A percentile compares a stretch with the other conserved stretches of the same genome.
Evolutionary conservation across 2,888 invertebrate species (phyloP).

Genomic region (Linyphia triangularis): DNA sequence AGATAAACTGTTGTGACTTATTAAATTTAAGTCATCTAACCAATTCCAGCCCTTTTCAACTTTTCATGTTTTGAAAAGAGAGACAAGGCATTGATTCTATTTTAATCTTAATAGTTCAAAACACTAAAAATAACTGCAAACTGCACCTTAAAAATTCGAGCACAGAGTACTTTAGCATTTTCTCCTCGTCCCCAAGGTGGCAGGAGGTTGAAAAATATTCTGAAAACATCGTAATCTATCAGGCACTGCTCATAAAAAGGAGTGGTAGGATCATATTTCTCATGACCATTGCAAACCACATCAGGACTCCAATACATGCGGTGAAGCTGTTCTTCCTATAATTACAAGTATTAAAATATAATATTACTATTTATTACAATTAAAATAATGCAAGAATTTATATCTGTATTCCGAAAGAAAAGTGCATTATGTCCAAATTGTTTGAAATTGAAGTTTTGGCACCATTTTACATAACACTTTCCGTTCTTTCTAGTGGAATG

Average conservation of each 20-base stretch:
- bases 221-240: constrained; percentile 94
- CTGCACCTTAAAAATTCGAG: constrained; percentile 94
- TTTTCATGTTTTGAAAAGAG: too few relatives aligned
- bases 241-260: constrained; percentile 91
- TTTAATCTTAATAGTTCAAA: too few relatives aligned
- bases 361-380: not conserved
- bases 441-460: too few relatives aligned
- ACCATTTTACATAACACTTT: too few relatives aligned
- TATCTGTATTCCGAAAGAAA: not conserved
- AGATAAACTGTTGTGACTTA: too few relatives aligned
- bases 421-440: too few relatives aligned
- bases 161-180: constrained; percentile 89
- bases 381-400: not conserved
- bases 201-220: constrained; percentile 89
- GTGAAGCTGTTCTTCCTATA: constrained; percentile 76
- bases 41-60: too few relatives aligned
- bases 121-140: too few relatives aligned
- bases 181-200: constrained; percentile 95
- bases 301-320: constrained; percentile 76
- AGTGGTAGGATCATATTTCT: constrained; percentile 85
- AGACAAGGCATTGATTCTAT: too few relatives aligned
- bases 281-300: constrained; percentile 77
- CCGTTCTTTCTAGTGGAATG: too few relatives aligned
- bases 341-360: not conserved
- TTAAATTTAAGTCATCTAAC: too few relatives aligned